Conservation (phyloP, 2,113 vertebrate species). For the rabbit (Oryctolagus cuniculus) region mOryCun1.1 NC_091444.1:2693001-2693500, state of each 20-base stretch:
- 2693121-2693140: not conserved
- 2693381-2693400: not conserved
- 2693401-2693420: not conserved
- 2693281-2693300: slow-evolving; percentile 14
- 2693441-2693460: not conserved
- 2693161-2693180: not conserved
- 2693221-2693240: slow-evolving; percentile 23
- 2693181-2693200: not conserved
- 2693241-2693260: slow-evolving; percentile 36
- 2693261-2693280: not conserved
- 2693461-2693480: too few species aligned
- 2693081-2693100: too few species aligned
- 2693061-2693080: not conserved
- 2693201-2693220: not conserved
- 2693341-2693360: not conserved
- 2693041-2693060: not conserved
- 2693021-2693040: not conserved
- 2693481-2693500: too few species aligned
- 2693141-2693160: not conserved
- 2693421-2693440: not conserved
- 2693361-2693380: not conserved
- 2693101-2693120: not conserved
- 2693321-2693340: not conserved
- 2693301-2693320: slow-evolving; percentile 9
- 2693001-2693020: not conserved